Evolutionary conservation across 2,797 vertebrate species (phyloP).

Genomic region (Vireo griseus): DNA sequence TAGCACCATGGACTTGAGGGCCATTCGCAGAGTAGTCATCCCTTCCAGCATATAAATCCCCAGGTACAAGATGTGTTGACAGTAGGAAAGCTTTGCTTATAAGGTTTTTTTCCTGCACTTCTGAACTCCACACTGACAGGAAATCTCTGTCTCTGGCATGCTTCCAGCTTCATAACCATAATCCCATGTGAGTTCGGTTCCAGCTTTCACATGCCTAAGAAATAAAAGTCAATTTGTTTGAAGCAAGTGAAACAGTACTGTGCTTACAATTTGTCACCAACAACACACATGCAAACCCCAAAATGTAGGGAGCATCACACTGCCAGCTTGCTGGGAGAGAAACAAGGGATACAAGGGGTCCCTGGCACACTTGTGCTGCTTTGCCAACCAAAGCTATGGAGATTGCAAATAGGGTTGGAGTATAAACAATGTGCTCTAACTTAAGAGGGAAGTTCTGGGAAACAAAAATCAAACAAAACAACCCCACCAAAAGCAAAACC

Average conservation of each 20-base stretch:
- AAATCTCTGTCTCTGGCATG: constrained; percentile 73
- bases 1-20: background rate
- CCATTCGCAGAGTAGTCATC: background rate
- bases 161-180: constrained; percentile 80
- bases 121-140: constrained; percentile 75
- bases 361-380: background rate
- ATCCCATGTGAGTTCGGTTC: constrained; percentile 91
- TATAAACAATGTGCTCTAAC: background rate
- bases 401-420: background rate
- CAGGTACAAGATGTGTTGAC: background rate
- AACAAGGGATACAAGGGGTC: background rate
- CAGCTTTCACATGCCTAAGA: constrained; percentile 84
- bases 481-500: background rate
- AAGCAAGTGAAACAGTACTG: background rate
- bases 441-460: background rate
- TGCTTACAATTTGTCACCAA: background rate
- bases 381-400: background rate
- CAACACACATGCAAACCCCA: background rate
- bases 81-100: constrained; percentile 38
- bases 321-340: background rate
- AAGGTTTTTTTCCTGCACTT: constrained; percentile 76
- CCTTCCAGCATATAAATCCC: background rate
- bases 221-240: constrained; percentile 35
- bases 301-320: background rate
- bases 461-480: background rate